These are phyloP conservation scores for Neosalanx taihuensis DNA, from an alignment of 2,797 vertebrate species.

Conservation along the genomic window DNA sequence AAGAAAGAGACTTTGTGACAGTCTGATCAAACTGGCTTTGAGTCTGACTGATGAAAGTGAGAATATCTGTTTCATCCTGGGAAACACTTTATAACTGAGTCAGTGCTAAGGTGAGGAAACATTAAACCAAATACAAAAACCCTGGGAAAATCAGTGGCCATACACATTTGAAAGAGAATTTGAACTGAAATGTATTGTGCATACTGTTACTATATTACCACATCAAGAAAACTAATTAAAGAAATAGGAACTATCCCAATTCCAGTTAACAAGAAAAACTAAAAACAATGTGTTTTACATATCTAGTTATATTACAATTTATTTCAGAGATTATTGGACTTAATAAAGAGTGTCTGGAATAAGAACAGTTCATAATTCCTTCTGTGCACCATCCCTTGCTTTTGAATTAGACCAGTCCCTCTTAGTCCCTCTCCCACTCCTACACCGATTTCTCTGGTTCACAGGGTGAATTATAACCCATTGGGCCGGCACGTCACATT, in stretches of 20 bases:
- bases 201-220: not conserved
- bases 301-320: not conserved
- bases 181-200: conserved; percentile 4
- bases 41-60: not conserved
- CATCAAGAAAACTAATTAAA: too few relatives aligned
- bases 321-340: not conserved
- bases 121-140: not conserved
- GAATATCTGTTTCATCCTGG: not conserved
- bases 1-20: not conserved
- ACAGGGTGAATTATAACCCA: conserved; percentile 63
- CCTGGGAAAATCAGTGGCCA: not conserved
- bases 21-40: not conserved
- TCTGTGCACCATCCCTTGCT: conserved; percentile 30
- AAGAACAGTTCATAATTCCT: not conserved
- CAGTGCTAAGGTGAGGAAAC: not conserved
- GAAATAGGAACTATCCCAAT: too few relatives aligned
- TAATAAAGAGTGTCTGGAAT: not conserved
- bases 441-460: conserved; percentile 41
- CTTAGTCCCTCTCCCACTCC: conserved; percentile 37
- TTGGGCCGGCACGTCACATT: conserved; percentile 64
- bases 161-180: not conserved
- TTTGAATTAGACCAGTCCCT: conserved; percentile 37
- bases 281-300: too few relatives aligned
- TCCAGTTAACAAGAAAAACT: too few relatives aligned
- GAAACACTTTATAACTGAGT: not conserved